These are phyloP conservation scores for Phocides pigmalion DNA, from an alignment of 1,140 invertebrate genomes.

Conservation along the genomic window DNA sequence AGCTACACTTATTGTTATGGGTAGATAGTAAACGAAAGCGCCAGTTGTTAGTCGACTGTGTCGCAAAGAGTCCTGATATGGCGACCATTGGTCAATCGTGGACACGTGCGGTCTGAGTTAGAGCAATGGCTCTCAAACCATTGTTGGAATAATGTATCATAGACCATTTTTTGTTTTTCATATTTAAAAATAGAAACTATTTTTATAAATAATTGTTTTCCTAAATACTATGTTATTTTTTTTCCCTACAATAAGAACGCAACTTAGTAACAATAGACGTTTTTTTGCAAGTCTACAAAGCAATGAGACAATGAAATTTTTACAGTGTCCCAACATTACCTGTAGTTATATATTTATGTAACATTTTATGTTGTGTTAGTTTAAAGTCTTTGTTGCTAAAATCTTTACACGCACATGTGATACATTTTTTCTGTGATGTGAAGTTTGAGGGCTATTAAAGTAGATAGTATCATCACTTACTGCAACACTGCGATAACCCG, in stretches of 20 bases:
- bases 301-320: too few species aligned
- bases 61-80: constrained; percentile 60
- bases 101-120: constrained; percentile 38
- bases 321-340: too few species aligned
- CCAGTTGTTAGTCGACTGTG: constrained; percentile 40
- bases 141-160: background rate
- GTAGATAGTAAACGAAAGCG: constrained; percentile 42
- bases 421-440: background rate
- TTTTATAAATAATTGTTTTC: too few species aligned
- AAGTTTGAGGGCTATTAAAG: constrained; percentile 19
- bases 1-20: constrained; percentile 36
- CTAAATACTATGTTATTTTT: too few species aligned
- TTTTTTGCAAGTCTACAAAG: too few species aligned
- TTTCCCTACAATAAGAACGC: too few species aligned
- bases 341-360: background rate
- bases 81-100: constrained; percentile 56
- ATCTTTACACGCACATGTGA: background rate
- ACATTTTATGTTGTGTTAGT: too few species aligned
- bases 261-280: too few species aligned
- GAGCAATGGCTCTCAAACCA: constrained; percentile 33
- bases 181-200: too few species aligned
- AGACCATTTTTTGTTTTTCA: too few species aligned
- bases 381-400: too few species aligned
- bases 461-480: constrained; percentile 36
- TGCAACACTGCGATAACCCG: constrained; percentile 20